phyloP scores from a whole-genome alignment of 2,113 vertebrate genomes.

The Nibea coibor region DNA sequence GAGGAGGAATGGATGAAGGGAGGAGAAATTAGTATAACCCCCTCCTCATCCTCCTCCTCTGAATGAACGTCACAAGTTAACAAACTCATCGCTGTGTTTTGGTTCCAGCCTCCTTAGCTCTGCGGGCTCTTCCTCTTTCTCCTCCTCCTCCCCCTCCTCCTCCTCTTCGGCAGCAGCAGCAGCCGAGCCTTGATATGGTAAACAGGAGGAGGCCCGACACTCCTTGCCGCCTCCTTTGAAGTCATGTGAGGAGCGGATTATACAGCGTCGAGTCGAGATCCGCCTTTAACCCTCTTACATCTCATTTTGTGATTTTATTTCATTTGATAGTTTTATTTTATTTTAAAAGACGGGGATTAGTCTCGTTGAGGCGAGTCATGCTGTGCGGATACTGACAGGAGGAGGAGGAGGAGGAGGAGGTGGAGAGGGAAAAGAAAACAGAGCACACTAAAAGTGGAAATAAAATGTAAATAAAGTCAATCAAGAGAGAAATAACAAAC shows the following conservation, averaged over 20 bases:
- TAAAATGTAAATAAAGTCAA: not conserved
- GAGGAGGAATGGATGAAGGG: constrained; percentile 2
- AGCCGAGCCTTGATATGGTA: constrained; percentile 63
- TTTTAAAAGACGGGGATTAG: constrained; percentile 55
- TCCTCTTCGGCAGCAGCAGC: constrained; percentile 16
- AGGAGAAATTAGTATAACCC: constrained; percentile 16
- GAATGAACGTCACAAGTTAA: constrained; percentile 52
- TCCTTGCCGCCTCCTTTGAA: constrained; percentile 63
- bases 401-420: not conserved
- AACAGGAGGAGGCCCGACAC: constrained; percentile 57
- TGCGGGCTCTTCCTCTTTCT: constrained; percentile 30
- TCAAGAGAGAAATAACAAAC: too few relatives aligned
- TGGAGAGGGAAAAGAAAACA: not conserved
- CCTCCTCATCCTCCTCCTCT: not conserved
- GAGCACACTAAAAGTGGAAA: not conserved
- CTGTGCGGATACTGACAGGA: constrained; percentile 17
- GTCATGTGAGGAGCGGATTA: constrained; percentile 65
- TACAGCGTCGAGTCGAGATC: constrained; percentile 38
- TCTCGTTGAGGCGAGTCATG: constrained; percentile 36
- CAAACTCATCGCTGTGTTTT: constrained; percentile 52
- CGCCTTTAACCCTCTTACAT: constrained; percentile 64
- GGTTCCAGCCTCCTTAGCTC: constrained; percentile 43
- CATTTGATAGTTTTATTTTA: constrained; percentile 62
- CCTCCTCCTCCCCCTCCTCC: constrained; percentile 33
- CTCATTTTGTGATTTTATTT: constrained; percentile 57